Conservation (phyloP, 2,113 vertebrate species). For the Zosterops hypoxanthus region DNA sequence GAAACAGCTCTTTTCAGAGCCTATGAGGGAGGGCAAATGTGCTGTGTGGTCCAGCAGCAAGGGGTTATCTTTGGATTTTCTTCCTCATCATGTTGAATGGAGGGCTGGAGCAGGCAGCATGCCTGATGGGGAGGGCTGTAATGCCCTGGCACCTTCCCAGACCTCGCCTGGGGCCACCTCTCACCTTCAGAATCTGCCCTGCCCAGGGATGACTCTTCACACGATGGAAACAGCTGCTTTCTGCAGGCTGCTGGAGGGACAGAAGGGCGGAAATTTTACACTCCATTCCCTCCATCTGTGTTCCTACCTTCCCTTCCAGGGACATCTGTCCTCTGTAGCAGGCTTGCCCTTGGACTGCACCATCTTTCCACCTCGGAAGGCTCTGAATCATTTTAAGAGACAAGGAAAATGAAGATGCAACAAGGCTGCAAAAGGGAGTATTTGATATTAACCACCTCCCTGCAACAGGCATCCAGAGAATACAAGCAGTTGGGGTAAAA, state of each 20-base stretch:
- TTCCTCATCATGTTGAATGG: neutral
- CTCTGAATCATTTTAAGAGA: neutral
- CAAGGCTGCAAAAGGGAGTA: neutral
- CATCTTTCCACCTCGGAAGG: neutral
- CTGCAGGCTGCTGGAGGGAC: neutral
- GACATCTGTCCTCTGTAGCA: neutral
- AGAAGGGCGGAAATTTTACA: neutral
- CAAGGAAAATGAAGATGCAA: neutral
- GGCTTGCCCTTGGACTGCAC: neutral
- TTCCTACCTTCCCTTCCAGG: slow-evolving; percentile 9
- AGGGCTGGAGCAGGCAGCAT: neutral
- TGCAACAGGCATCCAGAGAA: neutral
- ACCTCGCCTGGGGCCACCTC: neutral
- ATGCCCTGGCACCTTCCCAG: neutral
- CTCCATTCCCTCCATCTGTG: slow-evolving; percentile 4
- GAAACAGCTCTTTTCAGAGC: neutral
- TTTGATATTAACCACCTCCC: neutral
- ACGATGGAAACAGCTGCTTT: slow-evolving; percentile 3
- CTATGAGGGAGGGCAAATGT: neutral
- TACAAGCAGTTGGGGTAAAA: neutral
- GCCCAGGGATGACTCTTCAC: neutral
- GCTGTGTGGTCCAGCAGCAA: neutral
- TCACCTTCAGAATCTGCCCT: neutral
- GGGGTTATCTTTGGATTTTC: neutral
- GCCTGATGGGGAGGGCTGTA: neutral